A percentile compares a stretch with the other conserved stretches of the same genome.
Evolutionary conservation across 2,113 vertebrate species (phyloP).

Genomic region (cattle (Bos taurus)): DNA sequence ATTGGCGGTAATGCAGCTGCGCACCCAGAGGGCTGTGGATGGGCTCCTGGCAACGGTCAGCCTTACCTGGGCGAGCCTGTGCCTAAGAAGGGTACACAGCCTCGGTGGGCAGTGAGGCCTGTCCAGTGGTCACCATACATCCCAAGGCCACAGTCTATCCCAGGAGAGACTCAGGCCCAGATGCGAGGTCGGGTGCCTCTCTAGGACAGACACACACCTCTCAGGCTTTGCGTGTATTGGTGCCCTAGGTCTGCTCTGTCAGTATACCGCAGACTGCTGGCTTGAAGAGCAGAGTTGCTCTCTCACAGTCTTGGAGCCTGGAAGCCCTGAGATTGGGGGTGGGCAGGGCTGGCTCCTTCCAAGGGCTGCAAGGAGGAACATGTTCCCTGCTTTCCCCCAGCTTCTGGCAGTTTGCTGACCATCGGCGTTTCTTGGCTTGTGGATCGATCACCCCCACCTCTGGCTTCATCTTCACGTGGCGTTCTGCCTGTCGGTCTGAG

Average conservation of each 20-base stretch:
- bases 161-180: neutral
- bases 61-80: neutral
- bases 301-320: neutral
- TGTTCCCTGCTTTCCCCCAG: neutral
- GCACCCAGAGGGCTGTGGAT: accelerated
- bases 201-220: accelerated
- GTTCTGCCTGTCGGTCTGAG: neutral
- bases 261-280: neutral
- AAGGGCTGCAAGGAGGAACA: neutral
- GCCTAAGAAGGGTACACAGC: neutral
- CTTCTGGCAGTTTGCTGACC: neutral
- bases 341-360: neutral
- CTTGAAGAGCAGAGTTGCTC: neutral
- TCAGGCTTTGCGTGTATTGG: accelerated
- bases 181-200: accelerated
- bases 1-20: too few species aligned
- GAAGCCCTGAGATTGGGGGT: neutral
- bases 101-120: accelerated
- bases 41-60: neutral
- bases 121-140: accelerated
- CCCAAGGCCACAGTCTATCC: neutral
- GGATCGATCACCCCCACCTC: neutral
- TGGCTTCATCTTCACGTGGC: neutral
- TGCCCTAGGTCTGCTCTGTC: neutral
- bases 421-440: neutral